phyloP scores from a whole-genome alignment of 2,113 vertebrate genomes.

The Proteles cristata region DNA sequence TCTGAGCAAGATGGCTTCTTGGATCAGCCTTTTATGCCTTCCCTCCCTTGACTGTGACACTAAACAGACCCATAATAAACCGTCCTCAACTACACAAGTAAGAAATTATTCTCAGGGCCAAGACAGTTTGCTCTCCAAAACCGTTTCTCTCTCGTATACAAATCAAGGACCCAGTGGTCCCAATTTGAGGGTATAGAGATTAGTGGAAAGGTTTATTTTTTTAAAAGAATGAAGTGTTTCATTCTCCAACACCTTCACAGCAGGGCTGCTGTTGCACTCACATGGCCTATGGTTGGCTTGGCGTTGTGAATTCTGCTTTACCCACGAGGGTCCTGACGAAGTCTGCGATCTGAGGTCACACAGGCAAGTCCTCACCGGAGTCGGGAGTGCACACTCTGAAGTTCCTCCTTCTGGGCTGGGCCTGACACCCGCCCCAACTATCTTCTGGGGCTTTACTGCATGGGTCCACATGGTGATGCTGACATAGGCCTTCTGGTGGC shows the following conservation, averaged over 20 bases:
- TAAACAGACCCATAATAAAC: constrained; percentile 80
- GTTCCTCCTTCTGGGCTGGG: background rate
- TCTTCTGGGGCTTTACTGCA: background rate
- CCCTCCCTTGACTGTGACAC: constrained; percentile 76
- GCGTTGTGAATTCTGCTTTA: background rate
- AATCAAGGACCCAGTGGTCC: constrained; percentile 30
- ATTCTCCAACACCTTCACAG: background rate
- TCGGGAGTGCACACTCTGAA: background rate
- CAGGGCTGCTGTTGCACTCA: background rate
- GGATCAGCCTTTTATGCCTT: constrained; percentile 75
- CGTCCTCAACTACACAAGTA: constrained; percentile 56
- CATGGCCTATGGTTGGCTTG: background rate
- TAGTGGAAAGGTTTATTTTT: constrained; percentile 10
- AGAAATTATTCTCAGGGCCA: constrained; percentile 70
- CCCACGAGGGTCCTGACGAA: background rate
- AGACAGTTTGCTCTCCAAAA: constrained; percentile 66
- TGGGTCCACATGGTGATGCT: background rate
- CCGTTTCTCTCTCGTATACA: constrained; percentile 42
- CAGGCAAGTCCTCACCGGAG: background rate
- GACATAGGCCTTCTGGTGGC: background rate
- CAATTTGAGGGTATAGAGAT: constrained; percentile 6
- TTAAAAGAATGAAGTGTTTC: background rate
- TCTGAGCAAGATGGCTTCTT: constrained; percentile 81
- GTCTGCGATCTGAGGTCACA: background rate
- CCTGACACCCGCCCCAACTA: background rate